phyloP scores from a whole-genome alignment of 2,113 vertebrate genomes.

The Thunnus thynnus region DNA sequence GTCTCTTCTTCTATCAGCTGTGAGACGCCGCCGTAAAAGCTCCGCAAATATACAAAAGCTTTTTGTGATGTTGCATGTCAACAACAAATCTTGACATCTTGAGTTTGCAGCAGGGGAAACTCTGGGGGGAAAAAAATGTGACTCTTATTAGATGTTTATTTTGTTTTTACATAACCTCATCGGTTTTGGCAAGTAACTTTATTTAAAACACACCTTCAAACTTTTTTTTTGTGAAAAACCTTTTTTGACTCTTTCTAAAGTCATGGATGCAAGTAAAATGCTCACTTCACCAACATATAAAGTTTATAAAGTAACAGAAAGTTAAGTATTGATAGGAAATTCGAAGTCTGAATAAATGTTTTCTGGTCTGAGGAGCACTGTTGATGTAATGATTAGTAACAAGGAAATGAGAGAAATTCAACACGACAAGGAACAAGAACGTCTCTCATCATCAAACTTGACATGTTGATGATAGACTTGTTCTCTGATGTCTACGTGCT shows the following conservation, averaged over 20 bases:
- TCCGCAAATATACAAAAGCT: neutral
- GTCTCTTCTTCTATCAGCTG: slow-evolving; percentile 21
- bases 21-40: neutral
- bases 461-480: neutral
- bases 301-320: neutral
- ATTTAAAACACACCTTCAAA: too few relatives aligned
- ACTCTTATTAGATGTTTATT: slow-evolving; percentile 2
- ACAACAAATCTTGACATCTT: neutral
- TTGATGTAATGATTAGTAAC: neutral
- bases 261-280: too few relatives aligned
- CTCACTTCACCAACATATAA: too few relatives aligned
- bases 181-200: neutral
- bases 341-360: neutral
- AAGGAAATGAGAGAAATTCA: neutral
- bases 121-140: neutral
- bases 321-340: neutral
- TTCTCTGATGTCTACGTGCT: slow-evolving; percentile 16
- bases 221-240: too few relatives aligned
- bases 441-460: neutral
- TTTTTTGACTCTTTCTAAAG: neutral
- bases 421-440: neutral
- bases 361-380: neutral
- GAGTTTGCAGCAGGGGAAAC: neutral
- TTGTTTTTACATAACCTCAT: neutral
- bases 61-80: neutral